These are phyloP conservation scores for Verasper variegatus DNA, from an alignment of 2,113 vertebrate genomes.

Conservation along the genomic window DNA sequence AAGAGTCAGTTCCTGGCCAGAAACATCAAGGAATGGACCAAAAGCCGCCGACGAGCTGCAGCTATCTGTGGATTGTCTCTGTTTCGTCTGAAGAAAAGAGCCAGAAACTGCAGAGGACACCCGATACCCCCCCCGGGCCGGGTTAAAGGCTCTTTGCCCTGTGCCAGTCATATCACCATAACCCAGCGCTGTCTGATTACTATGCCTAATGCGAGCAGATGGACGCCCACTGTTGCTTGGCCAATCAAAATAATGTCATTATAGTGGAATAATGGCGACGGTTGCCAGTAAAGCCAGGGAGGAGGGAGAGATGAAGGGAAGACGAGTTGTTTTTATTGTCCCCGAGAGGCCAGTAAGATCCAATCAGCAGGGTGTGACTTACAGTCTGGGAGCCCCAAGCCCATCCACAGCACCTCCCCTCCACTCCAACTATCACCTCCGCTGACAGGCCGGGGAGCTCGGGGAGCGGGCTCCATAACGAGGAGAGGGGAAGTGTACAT, in stretches of 20 bases:
- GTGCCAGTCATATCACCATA: slow-evolving; percentile 60
- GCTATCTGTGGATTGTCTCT: background rate
- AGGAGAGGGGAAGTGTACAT: slow-evolving; percentile 37
- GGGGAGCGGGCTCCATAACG: slow-evolving; percentile 31
- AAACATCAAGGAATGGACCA: background rate
- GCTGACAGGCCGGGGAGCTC: slow-evolving; percentile 44
- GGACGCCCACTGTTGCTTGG: slow-evolving; percentile 54
- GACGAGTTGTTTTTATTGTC: slow-evolving; percentile 59
- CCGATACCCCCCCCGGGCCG: slow-evolving; percentile 11
- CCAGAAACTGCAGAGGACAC: slow-evolving; percentile 15
- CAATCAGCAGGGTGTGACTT: slow-evolving; percentile 62
- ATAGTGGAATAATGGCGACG: slow-evolving; percentile 57
- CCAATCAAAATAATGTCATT: slow-evolving; percentile 76
- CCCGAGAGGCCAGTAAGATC: slow-evolving; percentile 58
- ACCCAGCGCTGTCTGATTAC: slow-evolving; percentile 62
- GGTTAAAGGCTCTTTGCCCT: slow-evolving; percentile 54
- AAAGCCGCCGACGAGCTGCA: background rate
- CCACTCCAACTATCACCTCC: slow-evolving; percentile 46
- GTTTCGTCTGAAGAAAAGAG: background rate
- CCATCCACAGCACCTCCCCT: slow-evolving; percentile 41
- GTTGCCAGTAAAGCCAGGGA: slow-evolving; percentile 44
- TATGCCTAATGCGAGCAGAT: slow-evolving; percentile 66
- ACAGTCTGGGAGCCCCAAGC: slow-evolving; percentile 47
- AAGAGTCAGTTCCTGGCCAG: background rate
- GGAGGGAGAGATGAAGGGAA: slow-evolving; percentile 30